phyloP scores from a whole-genome alignment of 2,113 vertebrate genomes.

The Burhinus oedicnemus region DNA sequence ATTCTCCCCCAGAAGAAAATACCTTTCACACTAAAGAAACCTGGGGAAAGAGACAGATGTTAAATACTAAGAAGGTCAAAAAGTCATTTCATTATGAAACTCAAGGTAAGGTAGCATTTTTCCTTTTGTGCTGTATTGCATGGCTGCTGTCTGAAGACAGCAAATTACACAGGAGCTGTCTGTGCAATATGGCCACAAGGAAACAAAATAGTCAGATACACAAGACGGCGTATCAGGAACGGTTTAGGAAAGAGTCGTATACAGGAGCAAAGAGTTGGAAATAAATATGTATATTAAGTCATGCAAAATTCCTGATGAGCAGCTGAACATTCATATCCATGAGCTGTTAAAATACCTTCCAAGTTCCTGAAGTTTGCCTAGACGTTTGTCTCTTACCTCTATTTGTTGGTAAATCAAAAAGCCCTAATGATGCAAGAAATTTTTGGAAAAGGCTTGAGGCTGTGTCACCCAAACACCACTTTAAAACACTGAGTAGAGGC shows the following conservation, averaged over 20 bases:
- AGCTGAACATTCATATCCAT: neutral
- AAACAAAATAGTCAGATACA: neutral
- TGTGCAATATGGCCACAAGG: neutral
- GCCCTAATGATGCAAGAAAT: neutral
- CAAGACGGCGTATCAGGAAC: neutral
- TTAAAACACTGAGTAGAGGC: neutral
- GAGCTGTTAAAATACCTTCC: neutral
- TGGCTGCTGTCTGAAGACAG: neutral
- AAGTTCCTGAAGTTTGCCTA: neutral
- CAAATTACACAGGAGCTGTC: neutral
- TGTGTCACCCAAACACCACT: neutral
- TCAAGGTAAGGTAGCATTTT: neutral
- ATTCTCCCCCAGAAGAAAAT: neutral
- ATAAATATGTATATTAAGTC: neutral
- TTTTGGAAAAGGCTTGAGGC: neutral
- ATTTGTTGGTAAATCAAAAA: neutral
- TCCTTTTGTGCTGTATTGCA: neutral
- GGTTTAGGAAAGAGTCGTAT: neutral
- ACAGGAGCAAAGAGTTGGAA: neutral
- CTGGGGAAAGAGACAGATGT: neutral
- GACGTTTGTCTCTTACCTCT: neutral
- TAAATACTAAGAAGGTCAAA: neutral
- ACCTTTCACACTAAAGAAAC: neutral
- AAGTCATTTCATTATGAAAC: neutral
- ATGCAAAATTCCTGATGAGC: neutral